phyloP scores from a whole-genome alignment of 2,888 invertebrate genomes.

The Acrobasis repandana region DNA sequence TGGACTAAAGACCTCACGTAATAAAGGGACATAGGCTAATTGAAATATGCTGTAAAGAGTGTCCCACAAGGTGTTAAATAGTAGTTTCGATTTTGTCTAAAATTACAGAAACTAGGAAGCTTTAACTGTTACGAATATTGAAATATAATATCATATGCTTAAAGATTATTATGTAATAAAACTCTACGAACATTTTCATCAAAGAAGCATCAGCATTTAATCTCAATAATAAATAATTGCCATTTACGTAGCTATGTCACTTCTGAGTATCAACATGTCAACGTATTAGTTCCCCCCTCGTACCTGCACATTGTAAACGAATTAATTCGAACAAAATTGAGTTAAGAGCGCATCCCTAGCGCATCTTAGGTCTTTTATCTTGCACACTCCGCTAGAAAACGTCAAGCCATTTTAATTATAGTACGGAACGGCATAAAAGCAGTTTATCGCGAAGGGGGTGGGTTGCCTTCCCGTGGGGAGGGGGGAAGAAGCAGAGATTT shows the following conservation, averaged over 20 bases:
- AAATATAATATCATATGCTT: too few relatives aligned
- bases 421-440: constrained; percentile 77
- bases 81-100: too few relatives aligned
- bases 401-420: constrained; percentile 79
- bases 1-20: too few relatives aligned
- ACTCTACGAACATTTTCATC: too few relatives aligned
- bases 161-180: too few relatives aligned
- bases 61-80: too few relatives aligned
- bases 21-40: too few relatives aligned
- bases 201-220: neutral
- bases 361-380: constrained; percentile 60
- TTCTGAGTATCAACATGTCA: neutral
- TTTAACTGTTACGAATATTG: too few relatives aligned
- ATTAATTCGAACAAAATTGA: constrained; percentile 27
- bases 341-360: constrained; percentile 19
- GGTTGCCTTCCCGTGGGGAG: constrained; percentile 42
- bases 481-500: constrained; percentile 82
- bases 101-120: too few relatives aligned
- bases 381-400: constrained; percentile 55
- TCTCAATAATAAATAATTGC: constrained; percentile 1
- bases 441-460: constrained; percentile 66
- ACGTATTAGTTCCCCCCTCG: constrained; percentile 5
- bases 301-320: constrained; percentile 22
- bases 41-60: too few relatives aligned
- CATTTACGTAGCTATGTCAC: neutral